Base-by-base conservation (phyloP, 2,797 vertebrate genomes). In the Oophaga sylvatica region DNA sequence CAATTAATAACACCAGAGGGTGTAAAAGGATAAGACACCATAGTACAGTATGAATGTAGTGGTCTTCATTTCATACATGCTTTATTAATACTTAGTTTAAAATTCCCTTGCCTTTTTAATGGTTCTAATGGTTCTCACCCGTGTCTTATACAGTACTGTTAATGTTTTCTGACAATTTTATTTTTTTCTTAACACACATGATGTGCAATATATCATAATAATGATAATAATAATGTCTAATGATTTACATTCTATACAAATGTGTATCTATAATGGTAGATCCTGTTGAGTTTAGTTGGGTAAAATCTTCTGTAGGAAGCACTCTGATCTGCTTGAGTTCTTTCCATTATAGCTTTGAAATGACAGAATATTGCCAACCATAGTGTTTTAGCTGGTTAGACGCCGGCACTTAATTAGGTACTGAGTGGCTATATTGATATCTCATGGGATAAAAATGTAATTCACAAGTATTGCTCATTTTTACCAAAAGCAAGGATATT, bases 391-490 rank as follows among this genome's bases (percentile, higher is more conserved):
- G 73, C 60, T 57, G 60, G 76, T 79, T 86, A 86, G 65, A 60
- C 17, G 59, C 45, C 68, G 84, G 53, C 70, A 85, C 75, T 70
- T 86, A 71, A 84, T 84, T 76, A 65, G 29, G n/a, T 60, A 41
- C 15, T 41, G 81, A 83, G 31, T 73, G 29, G 19, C 53, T 80
- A 16, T 53, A 80, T 56, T 68, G 62, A 79, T 67, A 68, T 70
- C 76, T 86, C 63, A 59, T 35, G 63, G 76, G 84, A 85, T 68
- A 10, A 22, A 22, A 86, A 86, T 45, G 56, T 45, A 76, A 84
- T 75, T 76, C 57, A 41, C 5, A 62, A 41, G 13, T 56, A 26
- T 81, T 81, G 56, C 26, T 75, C 29, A 20, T 45, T 41, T 63
- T 76, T 19, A 84, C 68, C 59, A 63, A 35, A 77, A 63, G 35